Conservation (phyloP, 2,888 invertebrate species). For the Pristionchus mayeri region DNA sequence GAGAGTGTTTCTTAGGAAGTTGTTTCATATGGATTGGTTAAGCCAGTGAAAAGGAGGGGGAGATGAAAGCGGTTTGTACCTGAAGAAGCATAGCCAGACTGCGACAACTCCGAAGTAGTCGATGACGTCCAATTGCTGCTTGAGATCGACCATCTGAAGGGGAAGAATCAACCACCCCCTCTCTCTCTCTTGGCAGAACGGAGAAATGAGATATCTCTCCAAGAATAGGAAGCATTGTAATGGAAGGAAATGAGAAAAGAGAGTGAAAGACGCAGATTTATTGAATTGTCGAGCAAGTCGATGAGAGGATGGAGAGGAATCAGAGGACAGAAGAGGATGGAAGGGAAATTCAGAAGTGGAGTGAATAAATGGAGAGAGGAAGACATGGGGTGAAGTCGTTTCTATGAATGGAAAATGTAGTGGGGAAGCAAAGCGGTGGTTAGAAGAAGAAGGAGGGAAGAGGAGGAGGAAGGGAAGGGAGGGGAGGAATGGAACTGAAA, state of each 20-base stretch:
- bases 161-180: too few relatives aligned
- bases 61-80: conserved; percentile 51
- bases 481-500: neutral
- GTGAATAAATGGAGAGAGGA: neutral
- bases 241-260: conserved; percentile 15
- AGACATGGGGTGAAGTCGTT: conserved; percentile 19
- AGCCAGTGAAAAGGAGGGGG: neutral
- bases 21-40: too few relatives aligned
- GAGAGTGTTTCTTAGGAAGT: too few relatives aligned
- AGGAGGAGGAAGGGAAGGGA: neutral
- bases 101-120: conserved; percentile 76
- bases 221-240: conserved; percentile 4
- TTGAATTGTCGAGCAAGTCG: conserved; percentile 51
- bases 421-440: conserved; percentile 1
- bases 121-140: conserved; percentile 73
- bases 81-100: conserved; percentile 70
- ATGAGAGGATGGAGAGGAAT: conserved; percentile 25
- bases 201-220: neutral
- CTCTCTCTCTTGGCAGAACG: too few relatives aligned
- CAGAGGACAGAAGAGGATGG: conserved; percentile 27
- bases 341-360: neutral
- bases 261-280: neutral
- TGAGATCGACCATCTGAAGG: conserved; percentile 69
- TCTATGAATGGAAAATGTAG: conserved; percentile 23
- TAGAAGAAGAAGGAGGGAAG: neutral